Evolutionary conservation across 1,140 invertebrate species (phyloP), one percentile per base, ranked within the genome.

Genomic region (Aradophagus sp.): DNA sequence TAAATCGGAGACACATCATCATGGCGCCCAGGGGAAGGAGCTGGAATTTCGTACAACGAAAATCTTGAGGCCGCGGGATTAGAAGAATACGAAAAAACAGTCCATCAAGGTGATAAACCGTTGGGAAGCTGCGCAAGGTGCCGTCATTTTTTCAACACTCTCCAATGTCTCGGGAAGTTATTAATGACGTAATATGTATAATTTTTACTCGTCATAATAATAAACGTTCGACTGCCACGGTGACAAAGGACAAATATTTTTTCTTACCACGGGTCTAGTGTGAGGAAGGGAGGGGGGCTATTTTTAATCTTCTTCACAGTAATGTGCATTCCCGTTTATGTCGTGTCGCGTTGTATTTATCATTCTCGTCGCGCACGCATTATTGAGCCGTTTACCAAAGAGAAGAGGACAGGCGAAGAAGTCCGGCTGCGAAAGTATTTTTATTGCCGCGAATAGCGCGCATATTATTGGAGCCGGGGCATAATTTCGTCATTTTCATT

Each of bases 381-480:
- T 68, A 68, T 68, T 68, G 65, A 68, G 41, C 65, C 62, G 50
- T 58, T 56, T 50, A 50, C 62, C 41, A 67, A 52, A 53, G 45
- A 31, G 26, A 42, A 58, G 52, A 8, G 2, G 16, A 5, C 7
- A 23, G 32, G 38, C 38, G 19, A 63, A 41, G 26, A 66, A 67
- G 50, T 59, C 45, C 42, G 13, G 32, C 1, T 27, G 53, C 17
- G 27, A 35, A 59, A 59, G 59, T 59, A 67, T 67, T 67, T 67
- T 59, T 67, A 67, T 67, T 50, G 41, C 19, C 16, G 8, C 10
- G 36, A 52, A 67, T 66, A 27, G 52, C 52, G 36, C 19, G 53
- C 32, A 42, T 59, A 45, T 59, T 67, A 59, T 59, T 39, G 45
- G 12, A 3, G 5, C 13, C 26, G 12, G 41, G 34, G 41, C 50